Evolutionary conservation across 2,113 vertebrate species (phyloP).

Genomic region (Toxotes jaculatrix): DNA sequence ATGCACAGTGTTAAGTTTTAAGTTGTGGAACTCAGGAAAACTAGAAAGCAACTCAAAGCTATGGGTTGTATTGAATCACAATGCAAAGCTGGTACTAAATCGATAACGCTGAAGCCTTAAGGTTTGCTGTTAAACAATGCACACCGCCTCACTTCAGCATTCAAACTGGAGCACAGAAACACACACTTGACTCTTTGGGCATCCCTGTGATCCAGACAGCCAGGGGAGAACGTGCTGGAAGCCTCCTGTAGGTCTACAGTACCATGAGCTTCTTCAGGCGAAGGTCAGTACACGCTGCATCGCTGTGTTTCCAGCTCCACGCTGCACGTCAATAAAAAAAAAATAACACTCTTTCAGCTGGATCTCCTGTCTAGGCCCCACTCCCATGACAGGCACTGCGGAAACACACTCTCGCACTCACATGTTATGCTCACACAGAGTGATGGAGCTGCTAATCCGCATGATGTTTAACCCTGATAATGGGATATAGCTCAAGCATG

Average conservation of each 20-base stretch:
- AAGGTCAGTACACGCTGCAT: slow-evolving; percentile 39
- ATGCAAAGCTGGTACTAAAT: slow-evolving; percentile 40
- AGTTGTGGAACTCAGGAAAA: slow-evolving; percentile 18
- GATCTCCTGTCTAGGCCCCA: slow-evolving; percentile 35
- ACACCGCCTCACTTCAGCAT: slow-evolving; percentile 6
- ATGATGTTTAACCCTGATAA: slow-evolving; percentile 48
- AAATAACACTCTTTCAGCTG: slow-evolving; percentile 52
- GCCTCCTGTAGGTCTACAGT: slow-evolving; percentile 26
- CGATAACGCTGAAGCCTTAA: slow-evolving; percentile 4
- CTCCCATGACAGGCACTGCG: slow-evolving; percentile 50
- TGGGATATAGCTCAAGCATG: slow-evolving; percentile 17
- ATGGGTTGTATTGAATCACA: slow-evolving; percentile 27
- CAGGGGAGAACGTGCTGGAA: not conserved
- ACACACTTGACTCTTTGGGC: not conserved
- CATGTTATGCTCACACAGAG: slow-evolving; percentile 11
- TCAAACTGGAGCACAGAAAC: slow-evolving; percentile 7
- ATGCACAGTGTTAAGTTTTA: slow-evolving; percentile 2
- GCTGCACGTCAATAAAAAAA: slow-evolving; percentile 53
- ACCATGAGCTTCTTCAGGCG: slow-evolving; percentile 5
- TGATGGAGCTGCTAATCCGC: slow-evolving; percentile 43
- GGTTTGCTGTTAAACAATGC: slow-evolving; percentile 36
- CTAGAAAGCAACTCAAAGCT: slow-evolving; percentile 22
- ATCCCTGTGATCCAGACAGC: slow-evolving; percentile 8
- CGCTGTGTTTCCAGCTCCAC: slow-evolving; percentile 22
- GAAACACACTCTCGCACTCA: slow-evolving; percentile 29